phyloP scores from a whole-genome alignment of 2,888 invertebrate species.

The Psococerastis gibbosa region DNA sequence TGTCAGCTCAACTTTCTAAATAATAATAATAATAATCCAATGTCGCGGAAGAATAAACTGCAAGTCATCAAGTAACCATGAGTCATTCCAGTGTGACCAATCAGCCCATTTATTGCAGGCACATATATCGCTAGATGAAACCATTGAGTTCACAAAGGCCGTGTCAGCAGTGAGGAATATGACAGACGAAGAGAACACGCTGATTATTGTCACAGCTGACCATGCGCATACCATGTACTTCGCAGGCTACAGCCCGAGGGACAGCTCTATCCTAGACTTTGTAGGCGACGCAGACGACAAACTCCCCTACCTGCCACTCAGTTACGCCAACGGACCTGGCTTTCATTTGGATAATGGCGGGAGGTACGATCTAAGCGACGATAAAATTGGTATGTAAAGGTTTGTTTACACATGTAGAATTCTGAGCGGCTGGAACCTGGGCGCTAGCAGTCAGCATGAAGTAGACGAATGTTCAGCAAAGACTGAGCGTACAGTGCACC shows the following conservation, averaged over 20 bases:
- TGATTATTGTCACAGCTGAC: constrained; percentile 61
- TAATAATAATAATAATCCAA: no score
- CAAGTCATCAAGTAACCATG: no score
- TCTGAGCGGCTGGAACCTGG: no score
- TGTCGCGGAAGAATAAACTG: no score
- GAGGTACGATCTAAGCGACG: constrained; percentile 8
- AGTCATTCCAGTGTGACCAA: no score
- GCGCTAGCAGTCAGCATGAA: no score
- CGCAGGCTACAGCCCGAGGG: constrained; percentile 52
- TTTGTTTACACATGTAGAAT: no score
- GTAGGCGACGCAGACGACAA: constrained; percentile 28
- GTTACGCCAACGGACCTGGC: constrained; percentile 58
- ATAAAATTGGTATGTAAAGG: constrained; percentile 9
- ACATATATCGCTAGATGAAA: constrained; percentile 53
- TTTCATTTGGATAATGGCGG: constrained; percentile 25
- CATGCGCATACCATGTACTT: constrained; percentile 62
- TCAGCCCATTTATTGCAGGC: no score
- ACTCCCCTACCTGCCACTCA: constrained; percentile 44
- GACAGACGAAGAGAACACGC: constrained; percentile 46
- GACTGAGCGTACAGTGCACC: no score
- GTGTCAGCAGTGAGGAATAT: constrained; percentile 37
- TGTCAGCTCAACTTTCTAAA: no score
- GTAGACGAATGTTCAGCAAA: no score
- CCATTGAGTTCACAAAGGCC: constrained; percentile 54
- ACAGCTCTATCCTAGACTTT: constrained; percentile 35